Evolutionary conservation across 2,113 vertebrate species (phyloP), one percentile per base, ranked within the genome.

Genomic region (Larimichthys crocea): DNA sequence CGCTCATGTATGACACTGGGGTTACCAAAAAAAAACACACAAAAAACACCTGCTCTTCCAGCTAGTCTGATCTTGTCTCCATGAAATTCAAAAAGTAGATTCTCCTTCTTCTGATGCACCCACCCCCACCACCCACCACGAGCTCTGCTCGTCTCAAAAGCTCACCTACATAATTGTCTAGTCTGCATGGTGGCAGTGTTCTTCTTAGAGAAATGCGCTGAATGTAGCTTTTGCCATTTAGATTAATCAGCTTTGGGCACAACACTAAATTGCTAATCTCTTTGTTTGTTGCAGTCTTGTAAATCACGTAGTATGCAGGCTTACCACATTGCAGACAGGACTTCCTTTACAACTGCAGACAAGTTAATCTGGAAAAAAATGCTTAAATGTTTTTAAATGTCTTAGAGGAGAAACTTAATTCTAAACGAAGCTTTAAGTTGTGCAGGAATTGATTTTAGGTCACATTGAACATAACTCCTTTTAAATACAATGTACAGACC

Each of bases 241-340:
- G 26, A 76, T 74, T 49, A 83, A 70, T 59, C 19, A 68, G 68
- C 64, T 79, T 71, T 67, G 40, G 61, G 20, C 55, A 31, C 8
- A 68, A 67, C 10, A 69, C n/a, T 72, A 53, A 48, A 74, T 67
- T 80, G 49, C 42, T 75, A 83, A 85, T 87, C 76, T 84, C 24
- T 76, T 68, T 69, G 56, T 52, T 74, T 59, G 80, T 82, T 62
- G 87, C 78, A 75, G 35, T 9, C 3, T 26, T 26, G 17, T 57
- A 76, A 73, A 76, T 67, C 59, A 63, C 48, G 26, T 44, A 74
- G 73, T 16, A 61, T 76, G 48, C 75, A 76, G 46, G 48, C 53
- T 86, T 84, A 79, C 10, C 19, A 6, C 12, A 24, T 60, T 44
- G 8, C 63, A 87, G 82, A 84, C 63, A 71, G 29, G 17, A 44